Evolutionary conservation across 2,113 vertebrate species (phyloP).

Genomic region (Notarius quadriscutis): DNA sequence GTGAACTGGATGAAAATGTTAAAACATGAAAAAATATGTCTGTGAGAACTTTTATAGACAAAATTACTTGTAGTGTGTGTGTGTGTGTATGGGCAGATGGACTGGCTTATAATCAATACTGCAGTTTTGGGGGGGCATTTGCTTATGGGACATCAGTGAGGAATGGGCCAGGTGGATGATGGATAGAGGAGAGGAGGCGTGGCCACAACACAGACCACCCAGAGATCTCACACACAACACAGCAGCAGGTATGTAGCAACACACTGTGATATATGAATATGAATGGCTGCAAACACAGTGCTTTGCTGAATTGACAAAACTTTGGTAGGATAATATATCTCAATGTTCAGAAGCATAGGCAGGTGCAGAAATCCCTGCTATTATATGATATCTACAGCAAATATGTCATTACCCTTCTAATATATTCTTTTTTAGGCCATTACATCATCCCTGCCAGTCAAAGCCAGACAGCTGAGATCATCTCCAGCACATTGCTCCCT

Average conservation of each 20-base stretch:
- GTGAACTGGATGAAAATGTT: background rate
- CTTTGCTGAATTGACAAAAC: background rate
- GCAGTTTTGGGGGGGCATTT: conserved; percentile 73
- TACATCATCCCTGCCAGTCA: conserved; percentile 62
- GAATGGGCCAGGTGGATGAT: conserved; percentile 60
- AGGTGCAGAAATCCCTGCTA: background rate
- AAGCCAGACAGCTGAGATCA: conserved; percentile 62
- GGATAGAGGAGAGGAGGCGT: conserved; percentile 57
- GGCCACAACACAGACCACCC: conserved; percentile 62
- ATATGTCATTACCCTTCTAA: background rate
- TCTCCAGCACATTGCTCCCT: conserved; percentile 70
- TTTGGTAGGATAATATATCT: background rate
- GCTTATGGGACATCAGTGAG: conserved; percentile 64
- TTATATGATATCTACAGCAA: background rate
- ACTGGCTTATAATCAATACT: conserved; percentile 60
- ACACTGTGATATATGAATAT: background rate
- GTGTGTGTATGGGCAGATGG: conserved; percentile 51
- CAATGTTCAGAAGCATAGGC: background rate
- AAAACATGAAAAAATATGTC: background rate
- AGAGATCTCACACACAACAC: conserved; percentile 73
- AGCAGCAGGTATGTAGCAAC: conserved; percentile 63
- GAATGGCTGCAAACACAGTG: background rate
- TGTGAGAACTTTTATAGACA: background rate
- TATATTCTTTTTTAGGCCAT: conserved; percentile 59
- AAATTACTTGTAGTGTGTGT: background rate